A percentile compares a stretch with the other conserved stretches of the same genome.
Conservation (phyloP, 2,888 invertebrate genomes). For the Andrena trimmerana region DNA sequence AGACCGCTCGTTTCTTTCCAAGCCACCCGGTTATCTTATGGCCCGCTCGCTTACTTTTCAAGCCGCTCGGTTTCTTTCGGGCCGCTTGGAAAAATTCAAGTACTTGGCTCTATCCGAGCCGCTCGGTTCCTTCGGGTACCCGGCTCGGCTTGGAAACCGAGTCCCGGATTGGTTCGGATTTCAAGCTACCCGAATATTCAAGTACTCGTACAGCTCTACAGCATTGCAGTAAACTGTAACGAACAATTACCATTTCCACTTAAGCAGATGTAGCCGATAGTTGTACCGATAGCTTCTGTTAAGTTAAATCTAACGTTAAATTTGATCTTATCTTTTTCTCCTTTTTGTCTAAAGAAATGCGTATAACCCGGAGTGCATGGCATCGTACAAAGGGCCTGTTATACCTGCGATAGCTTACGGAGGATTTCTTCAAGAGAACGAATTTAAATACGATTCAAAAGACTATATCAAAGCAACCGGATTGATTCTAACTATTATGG, state of each 20-base stretch:
- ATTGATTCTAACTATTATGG: slow-evolving; percentile 92
- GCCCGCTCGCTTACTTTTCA: too few species aligned
- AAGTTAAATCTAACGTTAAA: neutral
- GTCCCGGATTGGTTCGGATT: too few species aligned
- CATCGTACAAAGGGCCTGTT: slow-evolving; percentile 95
- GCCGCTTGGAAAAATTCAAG: too few species aligned
- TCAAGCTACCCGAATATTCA: too few species aligned
- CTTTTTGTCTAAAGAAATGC: slow-evolving; percentile 85
- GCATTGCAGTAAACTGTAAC: neutral
- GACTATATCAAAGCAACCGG: slow-evolving; percentile 88
- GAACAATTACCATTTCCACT: neutral
- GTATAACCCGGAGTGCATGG: slow-evolving; percentile 89
- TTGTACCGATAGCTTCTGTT: neutral
- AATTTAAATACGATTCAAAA: slow-evolving; percentile 85
- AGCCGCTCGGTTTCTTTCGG: too few species aligned
- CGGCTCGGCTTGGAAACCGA: too few species aligned
- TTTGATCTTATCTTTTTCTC: neutral
- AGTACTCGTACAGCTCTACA: too few species aligned
- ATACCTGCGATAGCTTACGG: slow-evolving; percentile 94
- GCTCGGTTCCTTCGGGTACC: too few species aligned
- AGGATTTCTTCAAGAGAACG: slow-evolving; percentile 88
- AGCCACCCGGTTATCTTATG: too few species aligned
- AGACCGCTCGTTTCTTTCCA: too few species aligned
- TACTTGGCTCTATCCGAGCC: too few species aligned
- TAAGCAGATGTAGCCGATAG: neutral